Percentiles rank a stretch among this genome's conserved stretches.
Conservation (phyloP, 2,113 vertebrate genomes). For the Ia io region DNA sequence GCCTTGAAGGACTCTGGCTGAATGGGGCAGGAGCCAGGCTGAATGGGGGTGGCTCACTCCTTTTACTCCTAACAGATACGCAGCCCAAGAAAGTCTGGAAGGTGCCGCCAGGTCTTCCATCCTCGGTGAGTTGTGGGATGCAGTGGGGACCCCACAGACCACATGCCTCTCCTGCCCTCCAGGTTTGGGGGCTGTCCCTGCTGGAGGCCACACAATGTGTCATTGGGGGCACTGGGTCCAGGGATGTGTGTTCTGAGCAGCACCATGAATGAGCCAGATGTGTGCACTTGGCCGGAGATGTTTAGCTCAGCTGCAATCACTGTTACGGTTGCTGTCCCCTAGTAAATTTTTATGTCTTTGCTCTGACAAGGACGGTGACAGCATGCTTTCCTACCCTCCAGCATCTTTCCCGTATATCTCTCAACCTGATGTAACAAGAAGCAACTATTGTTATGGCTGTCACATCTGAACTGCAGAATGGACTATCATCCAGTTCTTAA, state of each 20-base stretch:
- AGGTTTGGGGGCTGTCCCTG: neutral
- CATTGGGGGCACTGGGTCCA: neutral
- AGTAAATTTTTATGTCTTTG: neutral
- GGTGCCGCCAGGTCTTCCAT: constrained; percentile 96
- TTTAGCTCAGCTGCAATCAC: neutral
- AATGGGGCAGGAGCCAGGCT: neutral
- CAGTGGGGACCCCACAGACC: fast-evolving
- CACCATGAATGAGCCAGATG: too few species aligned
- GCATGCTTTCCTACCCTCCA: neutral
- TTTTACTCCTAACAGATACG: constrained; percentile 82
- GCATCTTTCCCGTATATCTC: fast-evolving
- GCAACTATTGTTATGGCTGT: neutral
- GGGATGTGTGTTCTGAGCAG: neutral
- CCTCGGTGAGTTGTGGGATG: constrained; percentile 89
- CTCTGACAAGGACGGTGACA: neutral
- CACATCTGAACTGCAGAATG: neutral
- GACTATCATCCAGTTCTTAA: neutral
- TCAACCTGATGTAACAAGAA: neutral
- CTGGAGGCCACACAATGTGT: neutral
- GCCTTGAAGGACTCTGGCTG: too few species aligned
- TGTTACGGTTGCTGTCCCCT: neutral
- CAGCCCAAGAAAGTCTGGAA: constrained; percentile 99
- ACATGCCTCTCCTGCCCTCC: neutral
- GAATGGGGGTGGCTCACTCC: neutral
- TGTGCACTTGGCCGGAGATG: neutral